A percentile compares a stretch with the other conserved stretches of the same genome.
These are phyloP conservation scores for Mastacembelus armatus DNA, from an alignment of 2,797 vertebrate genomes.

Conservation along the genomic window DNA sequence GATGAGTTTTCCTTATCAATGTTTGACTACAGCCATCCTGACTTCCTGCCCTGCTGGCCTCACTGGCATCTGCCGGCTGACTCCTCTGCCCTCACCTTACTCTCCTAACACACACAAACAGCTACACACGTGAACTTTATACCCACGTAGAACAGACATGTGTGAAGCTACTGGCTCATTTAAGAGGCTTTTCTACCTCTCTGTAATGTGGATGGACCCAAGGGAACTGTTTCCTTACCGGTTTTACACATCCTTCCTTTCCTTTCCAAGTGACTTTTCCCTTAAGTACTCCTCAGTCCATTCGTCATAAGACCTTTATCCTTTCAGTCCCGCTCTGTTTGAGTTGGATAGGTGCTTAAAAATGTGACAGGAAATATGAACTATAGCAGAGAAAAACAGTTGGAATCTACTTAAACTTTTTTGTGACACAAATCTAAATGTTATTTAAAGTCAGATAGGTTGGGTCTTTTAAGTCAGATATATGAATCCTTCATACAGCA, in stretches of 20 bases:
- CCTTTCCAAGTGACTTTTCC: conserved; percentile 60
- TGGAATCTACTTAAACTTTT: background rate
- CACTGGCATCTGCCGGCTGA: conserved; percentile 82
- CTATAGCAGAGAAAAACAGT: background rate
- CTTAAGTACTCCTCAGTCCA: conserved; percentile 45
- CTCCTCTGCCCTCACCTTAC: conserved; percentile 80
- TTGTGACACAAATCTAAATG: background rate
- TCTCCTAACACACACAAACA: conserved; percentile 35
- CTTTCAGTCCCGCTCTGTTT: conserved; percentile 40
- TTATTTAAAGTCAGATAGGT: background rate
- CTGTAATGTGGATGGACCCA: conserved; percentile 40
- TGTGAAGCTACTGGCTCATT: conserved; percentile 17
- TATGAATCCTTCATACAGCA: background rate
- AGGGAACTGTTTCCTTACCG: conserved; percentile 59
- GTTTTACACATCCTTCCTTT: conserved; percentile 62
- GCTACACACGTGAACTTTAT: conserved; percentile 30
- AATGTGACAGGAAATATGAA: conserved; percentile 48
- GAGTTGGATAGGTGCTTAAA: conserved; percentile 42
- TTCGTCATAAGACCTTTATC: conserved; percentile 31
- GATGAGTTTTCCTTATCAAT: conserved; percentile 82
- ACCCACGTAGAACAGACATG: conserved; percentile 11
- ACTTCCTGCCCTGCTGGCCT: conserved; percentile 79
- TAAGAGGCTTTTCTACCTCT: conserved; percentile 6
- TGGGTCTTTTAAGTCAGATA: background rate
- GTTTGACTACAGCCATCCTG: conserved; percentile 78